These are phyloP conservation scores for Drosophila antonietae DNA, from an alignment of 2,888 invertebrate species.

Conservation along the genomic window DNA sequence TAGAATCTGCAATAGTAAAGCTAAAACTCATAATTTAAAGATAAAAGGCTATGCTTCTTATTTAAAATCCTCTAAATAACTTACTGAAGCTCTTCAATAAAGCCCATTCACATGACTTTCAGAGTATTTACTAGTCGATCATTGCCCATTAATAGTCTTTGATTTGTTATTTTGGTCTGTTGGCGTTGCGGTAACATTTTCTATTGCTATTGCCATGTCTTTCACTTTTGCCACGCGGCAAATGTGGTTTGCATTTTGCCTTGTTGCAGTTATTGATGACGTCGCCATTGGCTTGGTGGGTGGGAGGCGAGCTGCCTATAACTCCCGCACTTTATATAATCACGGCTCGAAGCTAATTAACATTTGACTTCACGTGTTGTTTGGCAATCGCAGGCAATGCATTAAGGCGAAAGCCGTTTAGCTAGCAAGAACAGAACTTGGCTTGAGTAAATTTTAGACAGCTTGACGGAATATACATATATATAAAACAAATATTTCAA, in stretches of 20 bases:
- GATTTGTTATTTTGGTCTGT: neutral
- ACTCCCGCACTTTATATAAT: constrained; percentile 46
- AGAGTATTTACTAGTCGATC: neutral
- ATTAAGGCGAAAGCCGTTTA: constrained; percentile 17
- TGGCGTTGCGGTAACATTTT: constrained; percentile 15
- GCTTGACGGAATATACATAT: neutral
- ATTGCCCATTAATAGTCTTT: neutral
- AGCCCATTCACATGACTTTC: neutral
- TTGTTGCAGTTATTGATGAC: constrained; percentile 39
- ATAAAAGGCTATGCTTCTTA: too few species aligned
- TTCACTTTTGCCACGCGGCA: constrained; percentile 54
- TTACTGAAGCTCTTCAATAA: neutral
- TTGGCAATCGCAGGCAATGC: constrained; percentile 11
- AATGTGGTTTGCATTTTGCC: constrained; percentile 32
- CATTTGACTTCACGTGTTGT: constrained; percentile 8
- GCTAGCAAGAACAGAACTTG: constrained; percentile 4
- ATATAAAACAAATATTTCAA: neutral
- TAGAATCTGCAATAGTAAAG: too few species aligned
- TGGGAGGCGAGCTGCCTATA: neutral
- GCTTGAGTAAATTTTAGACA: neutral
- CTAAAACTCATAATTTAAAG: too few species aligned
- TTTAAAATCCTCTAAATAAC: too few species aligned
- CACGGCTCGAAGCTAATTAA: constrained; percentile 26
- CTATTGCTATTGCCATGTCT: constrained; percentile 22
- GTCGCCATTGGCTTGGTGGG: constrained; percentile 1